These are phyloP conservation scores for Stenotaenia linearis DNA, from an alignment of 2,888 invertebrate species.

Conservation along the genomic window DNA sequence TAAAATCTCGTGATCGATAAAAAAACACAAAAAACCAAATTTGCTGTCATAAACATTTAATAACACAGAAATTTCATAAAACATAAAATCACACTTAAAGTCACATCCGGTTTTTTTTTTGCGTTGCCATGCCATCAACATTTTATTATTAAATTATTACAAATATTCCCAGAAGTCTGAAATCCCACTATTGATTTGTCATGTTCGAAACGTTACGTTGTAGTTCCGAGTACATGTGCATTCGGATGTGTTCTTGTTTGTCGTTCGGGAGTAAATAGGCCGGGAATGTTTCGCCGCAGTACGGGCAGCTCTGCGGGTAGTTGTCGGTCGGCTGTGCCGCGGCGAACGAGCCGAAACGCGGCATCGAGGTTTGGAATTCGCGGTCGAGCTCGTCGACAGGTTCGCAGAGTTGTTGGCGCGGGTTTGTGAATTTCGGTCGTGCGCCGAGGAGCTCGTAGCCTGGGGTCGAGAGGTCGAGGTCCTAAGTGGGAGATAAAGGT, in stretches of 20 bases:
- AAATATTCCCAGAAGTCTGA: no score
- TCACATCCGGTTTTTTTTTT: no score
- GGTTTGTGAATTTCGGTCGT: not conserved
- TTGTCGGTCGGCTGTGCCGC: not conserved
- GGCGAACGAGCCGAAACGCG: not conserved
- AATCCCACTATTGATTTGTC: no score
- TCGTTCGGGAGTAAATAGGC: not conserved
- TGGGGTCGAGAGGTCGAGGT: not conserved
- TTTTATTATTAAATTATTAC: no score
- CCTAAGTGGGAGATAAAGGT: not conserved
- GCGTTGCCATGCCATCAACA: no score
- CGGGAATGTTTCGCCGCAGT: not conserved
- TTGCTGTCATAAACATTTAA: no score
- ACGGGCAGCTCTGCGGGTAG: not conserved
- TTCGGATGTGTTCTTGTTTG: not conserved
- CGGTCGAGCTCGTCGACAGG: not conserved
- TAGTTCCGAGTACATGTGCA: not conserved
- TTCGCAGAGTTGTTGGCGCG: not conserved
- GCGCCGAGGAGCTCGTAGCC: not conserved
- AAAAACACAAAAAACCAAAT: no score
- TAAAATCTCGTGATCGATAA: no score
- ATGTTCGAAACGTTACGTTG: no score
- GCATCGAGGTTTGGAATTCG: not conserved
- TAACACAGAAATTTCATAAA: no score
- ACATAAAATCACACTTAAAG: no score